Conservation (phyloP, 2,888 invertebrate genomes). For the Anoplius nigerrimus region DNA sequence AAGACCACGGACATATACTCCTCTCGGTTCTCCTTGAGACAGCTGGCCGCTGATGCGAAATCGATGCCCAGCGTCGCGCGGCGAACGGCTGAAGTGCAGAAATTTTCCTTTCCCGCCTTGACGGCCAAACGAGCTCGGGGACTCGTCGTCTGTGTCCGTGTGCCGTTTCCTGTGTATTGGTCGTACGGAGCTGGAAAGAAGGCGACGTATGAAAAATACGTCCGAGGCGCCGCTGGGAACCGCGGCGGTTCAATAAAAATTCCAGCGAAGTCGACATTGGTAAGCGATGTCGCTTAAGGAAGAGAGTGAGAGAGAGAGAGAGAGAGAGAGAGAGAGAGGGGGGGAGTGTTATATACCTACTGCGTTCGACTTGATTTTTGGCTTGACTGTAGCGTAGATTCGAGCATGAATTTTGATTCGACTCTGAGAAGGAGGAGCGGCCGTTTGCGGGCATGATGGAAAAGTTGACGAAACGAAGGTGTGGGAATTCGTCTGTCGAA, state of each 20-base stretch:
- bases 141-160: conserved; percentile 3
- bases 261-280: conserved; percentile 34
- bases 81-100: neutral
- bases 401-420: too few relatives aligned
- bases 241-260: conserved; percentile 43
- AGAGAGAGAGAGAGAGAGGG: too few relatives aligned
- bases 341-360: too few relatives aligned
- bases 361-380: too few relatives aligned
- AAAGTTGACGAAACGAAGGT: too few relatives aligned
- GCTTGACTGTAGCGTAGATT: too few relatives aligned
- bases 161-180: too few relatives aligned
- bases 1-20: neutral
- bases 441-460: too few relatives aligned
- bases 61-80: conserved; percentile 23
- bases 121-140: neutral
- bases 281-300: conserved; percentile 20
- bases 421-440: too few relatives aligned
- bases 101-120: conserved; percentile 8
- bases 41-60: conserved; percentile 24
- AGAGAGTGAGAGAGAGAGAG: too few relatives aligned
- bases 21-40: conserved; percentile 8
- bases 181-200: conserved; percentile 10
- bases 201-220: neutral
- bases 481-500: too few relatives aligned
- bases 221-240: neutral